Evolutionary conservation across 2,797 vertebrate genomes (phyloP).

Genomic region (Pangasius larnaudii): DNA sequence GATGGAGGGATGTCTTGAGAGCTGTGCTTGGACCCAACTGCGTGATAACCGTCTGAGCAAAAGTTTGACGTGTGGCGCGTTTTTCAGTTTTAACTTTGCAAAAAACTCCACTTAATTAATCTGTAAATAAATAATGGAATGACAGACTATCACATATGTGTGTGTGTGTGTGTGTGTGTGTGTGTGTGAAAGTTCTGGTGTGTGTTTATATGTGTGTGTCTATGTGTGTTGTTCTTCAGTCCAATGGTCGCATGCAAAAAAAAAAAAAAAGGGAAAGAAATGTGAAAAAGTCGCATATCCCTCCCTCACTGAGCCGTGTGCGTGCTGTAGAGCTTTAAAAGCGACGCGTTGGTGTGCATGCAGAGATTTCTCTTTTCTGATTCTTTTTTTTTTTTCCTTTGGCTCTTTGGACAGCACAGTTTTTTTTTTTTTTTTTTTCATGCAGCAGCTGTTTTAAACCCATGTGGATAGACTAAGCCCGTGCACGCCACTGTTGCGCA

Average conservation of each 20-base stretch:
- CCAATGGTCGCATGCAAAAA: neutral
- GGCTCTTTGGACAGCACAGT: neutral
- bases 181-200: neutral
- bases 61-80: neutral
- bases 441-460: constrained; percentile 26
- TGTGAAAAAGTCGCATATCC: neutral
- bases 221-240: neutral
- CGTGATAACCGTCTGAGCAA: neutral
- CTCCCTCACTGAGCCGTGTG: too few species aligned
- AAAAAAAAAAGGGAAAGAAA: neutral
- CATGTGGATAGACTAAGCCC: constrained; percentile 11
- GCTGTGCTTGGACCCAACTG: neutral
- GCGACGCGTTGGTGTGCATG: neutral
- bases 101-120: neutral
- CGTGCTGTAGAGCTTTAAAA: neutral
- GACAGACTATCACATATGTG: too few species aligned
- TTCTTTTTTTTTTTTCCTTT: neutral
- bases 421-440: neutral
- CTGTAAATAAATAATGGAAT: neutral
- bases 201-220: neutral
- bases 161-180: neutral
- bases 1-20: neutral
- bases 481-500: constrained; percentile 15
- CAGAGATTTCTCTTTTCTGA: neutral
- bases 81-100: neutral